These are phyloP conservation scores for Tychaedon coryphoeus DNA, from an alignment of 2,113 vertebrate species.

Conservation along the genomic window DNA sequence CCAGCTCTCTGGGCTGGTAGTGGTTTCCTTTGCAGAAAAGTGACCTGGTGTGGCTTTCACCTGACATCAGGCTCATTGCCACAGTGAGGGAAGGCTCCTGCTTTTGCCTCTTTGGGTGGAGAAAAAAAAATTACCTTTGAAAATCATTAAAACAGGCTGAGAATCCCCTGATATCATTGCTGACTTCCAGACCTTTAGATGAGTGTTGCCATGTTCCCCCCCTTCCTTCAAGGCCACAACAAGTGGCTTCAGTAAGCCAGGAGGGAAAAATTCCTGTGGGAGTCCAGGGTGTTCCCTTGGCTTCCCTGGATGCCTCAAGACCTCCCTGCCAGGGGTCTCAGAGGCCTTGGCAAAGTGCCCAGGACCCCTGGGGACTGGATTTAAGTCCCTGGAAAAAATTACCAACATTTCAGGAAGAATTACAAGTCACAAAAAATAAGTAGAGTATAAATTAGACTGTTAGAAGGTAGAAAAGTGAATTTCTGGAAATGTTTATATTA, in stretches of 20 bases:
- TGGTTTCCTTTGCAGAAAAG: background rate
- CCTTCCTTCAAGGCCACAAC: background rate
- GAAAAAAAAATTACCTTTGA: background rate
- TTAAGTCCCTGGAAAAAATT: too few relatives aligned
- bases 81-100: background rate
- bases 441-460: too few relatives aligned
- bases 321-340: too few relatives aligned
- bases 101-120: background rate
- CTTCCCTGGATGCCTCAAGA: too few relatives aligned
- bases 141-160: background rate
- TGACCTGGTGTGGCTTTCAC: background rate
- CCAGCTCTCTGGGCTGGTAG: background rate
- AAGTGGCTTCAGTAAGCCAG: background rate
- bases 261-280: background rate
- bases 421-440: too few relatives aligned
- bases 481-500: too few relatives aligned
- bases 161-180: background rate
- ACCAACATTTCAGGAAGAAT: too few relatives aligned
- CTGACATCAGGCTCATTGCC: background rate
- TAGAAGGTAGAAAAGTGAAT: too few relatives aligned
- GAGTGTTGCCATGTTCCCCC: background rate
- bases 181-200: background rate
- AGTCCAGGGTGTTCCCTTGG: too few relatives aligned
- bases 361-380: too few relatives aligned
- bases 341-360: too few relatives aligned